Conservation (phyloP, 2,113 vertebrate species). For the Ramphastos sulfuratus region DNA sequence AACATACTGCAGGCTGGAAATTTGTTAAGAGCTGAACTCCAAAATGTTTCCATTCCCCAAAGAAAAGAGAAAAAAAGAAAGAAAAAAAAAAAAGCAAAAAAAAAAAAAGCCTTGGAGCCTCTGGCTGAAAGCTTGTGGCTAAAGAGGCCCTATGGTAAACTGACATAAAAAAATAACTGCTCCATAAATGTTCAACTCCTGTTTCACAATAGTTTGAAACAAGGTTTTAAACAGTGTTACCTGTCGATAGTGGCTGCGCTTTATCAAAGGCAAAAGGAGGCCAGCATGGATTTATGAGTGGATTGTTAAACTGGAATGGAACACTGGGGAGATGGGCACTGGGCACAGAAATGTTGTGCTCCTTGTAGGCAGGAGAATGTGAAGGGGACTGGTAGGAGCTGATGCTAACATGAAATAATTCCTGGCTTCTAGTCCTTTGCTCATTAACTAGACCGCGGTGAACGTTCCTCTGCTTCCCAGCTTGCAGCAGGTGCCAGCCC, state of each 20-base stretch:
- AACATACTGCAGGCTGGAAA: conserved; percentile 60
- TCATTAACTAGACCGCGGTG: neutral
- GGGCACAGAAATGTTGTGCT: neutral
- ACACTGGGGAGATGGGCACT: neutral
- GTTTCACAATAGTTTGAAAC: conserved; percentile 35
- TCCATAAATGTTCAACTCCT: conserved; percentile 50
- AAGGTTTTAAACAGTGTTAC: neutral
- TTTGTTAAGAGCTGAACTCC: conserved; percentile 48
- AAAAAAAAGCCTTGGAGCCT: conserved; percentile 33
- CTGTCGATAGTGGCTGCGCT: neutral
- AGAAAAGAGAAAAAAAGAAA: too few species aligned
- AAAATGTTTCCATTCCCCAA: conserved; percentile 47
- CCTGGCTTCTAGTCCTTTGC: neutral
- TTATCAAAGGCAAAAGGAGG: neutral
- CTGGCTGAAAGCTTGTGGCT: conserved; percentile 21
- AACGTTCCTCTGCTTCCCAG: neutral
- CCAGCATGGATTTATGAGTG: neutral
- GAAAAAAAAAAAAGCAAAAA: too few species aligned
- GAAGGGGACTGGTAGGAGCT: neutral
- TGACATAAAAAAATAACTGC: conserved; percentile 50
- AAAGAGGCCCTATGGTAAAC: conserved; percentile 53
- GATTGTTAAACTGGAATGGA: neutral
- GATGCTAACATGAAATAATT: neutral
- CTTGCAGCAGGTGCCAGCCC: neutral
- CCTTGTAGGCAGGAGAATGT: neutral